Evolutionary conservation across 2,888 invertebrate species (phyloP).

Genomic region (Petrolisthes manimaculis): DNA sequence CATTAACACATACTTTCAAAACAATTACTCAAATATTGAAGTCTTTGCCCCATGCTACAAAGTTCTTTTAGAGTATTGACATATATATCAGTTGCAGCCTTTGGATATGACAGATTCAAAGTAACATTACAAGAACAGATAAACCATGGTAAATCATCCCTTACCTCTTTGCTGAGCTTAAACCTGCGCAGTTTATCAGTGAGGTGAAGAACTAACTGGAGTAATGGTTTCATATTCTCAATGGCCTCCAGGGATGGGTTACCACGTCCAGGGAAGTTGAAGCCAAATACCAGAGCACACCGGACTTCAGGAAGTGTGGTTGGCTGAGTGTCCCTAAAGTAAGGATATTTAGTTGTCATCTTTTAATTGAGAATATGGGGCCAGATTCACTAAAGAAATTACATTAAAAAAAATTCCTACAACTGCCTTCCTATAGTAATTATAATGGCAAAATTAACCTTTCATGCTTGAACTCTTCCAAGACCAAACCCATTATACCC

Average conservation of each 20-base stretch:
- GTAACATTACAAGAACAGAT: too few species aligned
- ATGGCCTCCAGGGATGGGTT: slow-evolving; percentile 78
- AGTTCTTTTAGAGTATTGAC: neutral
- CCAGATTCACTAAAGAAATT: neutral
- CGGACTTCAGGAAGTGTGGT: slow-evolving; percentile 60
- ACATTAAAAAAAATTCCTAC: neutral
- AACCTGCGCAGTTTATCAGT: slow-evolving; percentile 91
- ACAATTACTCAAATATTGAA: neutral
- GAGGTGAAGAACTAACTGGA: slow-evolving; percentile 90
- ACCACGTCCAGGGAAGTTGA: slow-evolving; percentile 69
- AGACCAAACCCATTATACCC: neutral
- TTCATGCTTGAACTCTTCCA: neutral
- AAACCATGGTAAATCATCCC: neutral
- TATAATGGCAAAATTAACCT: neutral
- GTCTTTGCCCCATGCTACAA: neutral
- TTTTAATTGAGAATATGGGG: neutral
- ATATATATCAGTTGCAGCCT: neutral
- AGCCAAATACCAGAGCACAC: slow-evolving; percentile 60
- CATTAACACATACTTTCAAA: neutral
- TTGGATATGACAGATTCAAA: neutral
- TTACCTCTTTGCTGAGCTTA: slow-evolving; percentile 90
- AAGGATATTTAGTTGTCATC: neutral
- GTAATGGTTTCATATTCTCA: slow-evolving; percentile 82
- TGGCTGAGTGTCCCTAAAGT: slow-evolving; percentile 58
- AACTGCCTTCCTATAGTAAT: neutral